Base-by-base conservation (phyloP, 1,140 invertebrate genomes). In the Diabrotica undecimpunctata region DNA sequence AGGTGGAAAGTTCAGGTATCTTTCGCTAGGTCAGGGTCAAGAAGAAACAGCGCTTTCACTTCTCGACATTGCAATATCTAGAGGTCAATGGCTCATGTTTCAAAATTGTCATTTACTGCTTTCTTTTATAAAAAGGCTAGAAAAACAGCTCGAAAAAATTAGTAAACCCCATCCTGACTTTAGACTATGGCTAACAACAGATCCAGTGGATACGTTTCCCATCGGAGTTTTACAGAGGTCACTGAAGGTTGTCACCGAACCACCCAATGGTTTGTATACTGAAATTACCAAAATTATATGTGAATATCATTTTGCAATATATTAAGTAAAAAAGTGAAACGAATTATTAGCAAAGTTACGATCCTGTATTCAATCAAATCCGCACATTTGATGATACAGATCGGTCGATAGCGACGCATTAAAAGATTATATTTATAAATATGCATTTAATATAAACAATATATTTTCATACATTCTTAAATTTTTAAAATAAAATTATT, bases 171-270 rank as follows among this genome's bases (percentile, higher is more conserved):
- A 96, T 83, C 89, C 91, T 0, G 91, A 95, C 77, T 96, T 96
- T 78, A 81, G 94, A n/a, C 80, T 97, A 0, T 97, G 94, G 94
- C 79, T 97, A 36, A 96, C 93, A 1, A 96, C 93, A 0, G 93
- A 96, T 76, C 90, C 92, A 0, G 91, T 88, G 0, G 85, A 87
- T 0, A 83, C 83, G 2, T 96, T 97, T 79, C 94, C 94, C 5
- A 92, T 96, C 71, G 92, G 93, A 54, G 91, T 96, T 66, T 76
- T 96, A 39, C 94, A 96, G 75, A 83, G 89, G 64, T 93, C 91
- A 0, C 68, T 78, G 75, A 51, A 81, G 93, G 92, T 95, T 78
- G 92, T 95, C 2, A 94, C 88, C 3, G 93, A 64, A 58, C 62
- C 62, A n/a, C 61, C 61, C 11, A 62, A 62, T 36, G 61, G 61